Base-by-base conservation (phyloP, 2,888 invertebrate genomes). In the Lumbricus terrestris region DNA sequence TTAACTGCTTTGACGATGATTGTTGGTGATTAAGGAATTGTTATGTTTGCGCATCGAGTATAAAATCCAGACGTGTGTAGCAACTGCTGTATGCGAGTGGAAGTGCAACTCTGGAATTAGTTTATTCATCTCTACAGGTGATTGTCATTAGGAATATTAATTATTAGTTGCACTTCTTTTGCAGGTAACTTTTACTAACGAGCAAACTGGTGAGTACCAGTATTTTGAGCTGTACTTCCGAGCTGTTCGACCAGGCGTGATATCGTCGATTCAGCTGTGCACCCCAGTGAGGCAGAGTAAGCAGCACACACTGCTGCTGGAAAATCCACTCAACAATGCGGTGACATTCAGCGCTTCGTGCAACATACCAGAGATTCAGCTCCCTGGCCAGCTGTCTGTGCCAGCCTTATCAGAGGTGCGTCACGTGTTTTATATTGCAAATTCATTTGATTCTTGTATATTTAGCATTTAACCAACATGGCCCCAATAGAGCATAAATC, bases 111-210 rank as follows among this genome's bases (percentile, higher is more conserved):
- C 20, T 47, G 23, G 47, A 47, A 47, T 40, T n/a, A n/a, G n/a
- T n/a, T 40, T 40, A 13, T 40, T 16, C 47, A 23, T 47, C 47
- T 47, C 1, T 47, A 16, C 47, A 47, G 18, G 20, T 23, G 23
- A 47, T 47, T 16, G 23, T 47, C 8, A 69, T n/a, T 69, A n/a
- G 29, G 69, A 3, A 69, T n/a, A n/a, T n/a, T n/a, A n/a, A n/a
- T n/a, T n/a, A n/a, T 69, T 69, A 0, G 35, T 47, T 69, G 37
- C 35, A 38, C 34, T 33, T 23, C 33, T 40, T 35, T 33, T 33
- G 34, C 93, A 95, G 95, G 93, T 95, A 11, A 93, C 93, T 13
- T 95, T 95, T 92, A 93, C 92, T 69, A 95, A 95, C 91, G 95
- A 95, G 91, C 93, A 93, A 89, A 94, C 94, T 4, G 93, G 93